Conservation (phyloP, 1,140 invertebrate genomes). For the Holcopasites calliopsidis region DNA sequence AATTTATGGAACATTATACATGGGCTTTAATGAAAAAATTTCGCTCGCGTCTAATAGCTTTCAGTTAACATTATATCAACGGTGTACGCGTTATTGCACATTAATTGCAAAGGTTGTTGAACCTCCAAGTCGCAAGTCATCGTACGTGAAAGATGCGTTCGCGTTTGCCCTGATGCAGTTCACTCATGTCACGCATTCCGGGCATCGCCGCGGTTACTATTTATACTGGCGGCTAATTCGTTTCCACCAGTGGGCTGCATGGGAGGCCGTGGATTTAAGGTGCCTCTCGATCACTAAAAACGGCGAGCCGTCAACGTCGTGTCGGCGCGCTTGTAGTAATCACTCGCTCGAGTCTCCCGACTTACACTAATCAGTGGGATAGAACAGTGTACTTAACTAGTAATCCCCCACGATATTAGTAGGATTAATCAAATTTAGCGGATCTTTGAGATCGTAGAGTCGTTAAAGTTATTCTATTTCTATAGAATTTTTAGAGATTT, state of each 20-base stretch:
- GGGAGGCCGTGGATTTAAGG: constrained; percentile 59
- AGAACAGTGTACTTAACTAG: background rate
- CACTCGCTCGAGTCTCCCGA: background rate
- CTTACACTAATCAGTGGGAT: constrained; percentile 36
- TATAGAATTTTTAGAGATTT: too few relatives aligned
- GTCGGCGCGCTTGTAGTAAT: constrained; percentile 25
- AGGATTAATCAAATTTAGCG: too few relatives aligned
- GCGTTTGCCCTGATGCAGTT: constrained; percentile 15
- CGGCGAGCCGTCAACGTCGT: constrained; percentile 20
- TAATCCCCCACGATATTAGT: too few relatives aligned
- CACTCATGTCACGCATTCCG: constrained; percentile 44
- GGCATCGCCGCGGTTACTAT: constrained; percentile 58
- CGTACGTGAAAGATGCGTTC: background rate
- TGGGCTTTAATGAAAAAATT: too few relatives aligned
- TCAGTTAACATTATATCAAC: too few relatives aligned
- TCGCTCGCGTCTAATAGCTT: too few relatives aligned
- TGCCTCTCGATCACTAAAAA: constrained; percentile 61
- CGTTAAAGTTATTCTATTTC: too few relatives aligned
- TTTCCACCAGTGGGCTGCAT: constrained; percentile 52
- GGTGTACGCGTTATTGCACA: too few relatives aligned
- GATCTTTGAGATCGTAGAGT: too few relatives aligned
- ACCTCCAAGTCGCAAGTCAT: too few relatives aligned
- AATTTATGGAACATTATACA: too few relatives aligned
- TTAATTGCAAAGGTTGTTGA: too few relatives aligned
- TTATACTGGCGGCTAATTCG: constrained; percentile 68